Conservation (phyloP, 2,797 vertebrate genomes). For the Mus minutoides region DNA sequence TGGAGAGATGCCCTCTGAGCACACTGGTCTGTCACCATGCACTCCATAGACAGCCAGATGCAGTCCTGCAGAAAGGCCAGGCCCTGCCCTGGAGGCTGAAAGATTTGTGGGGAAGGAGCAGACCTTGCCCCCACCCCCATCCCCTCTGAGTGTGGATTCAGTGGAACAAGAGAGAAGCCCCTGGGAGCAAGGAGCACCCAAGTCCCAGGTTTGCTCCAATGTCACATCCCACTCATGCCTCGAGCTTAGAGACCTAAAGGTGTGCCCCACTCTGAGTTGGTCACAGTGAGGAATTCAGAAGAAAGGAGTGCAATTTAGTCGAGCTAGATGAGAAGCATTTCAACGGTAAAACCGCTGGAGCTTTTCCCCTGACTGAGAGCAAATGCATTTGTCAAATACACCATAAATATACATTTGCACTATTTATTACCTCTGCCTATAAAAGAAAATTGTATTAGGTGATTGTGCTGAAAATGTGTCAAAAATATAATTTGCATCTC, state of each 20-base stretch:
- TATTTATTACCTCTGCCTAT: slow-evolving; percentile 85
- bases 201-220: neutral
- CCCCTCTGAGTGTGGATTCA: neutral
- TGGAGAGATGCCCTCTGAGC: neutral
- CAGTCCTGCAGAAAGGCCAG: neutral
- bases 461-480: slow-evolving; percentile 85
- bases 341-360: slow-evolving; percentile 67
- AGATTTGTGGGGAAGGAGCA: neutral
- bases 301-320: slow-evolving; percentile 64
- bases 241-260: slow-evolving; percentile 23
- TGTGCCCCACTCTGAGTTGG: neutral
- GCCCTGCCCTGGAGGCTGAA: neutral
- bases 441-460: slow-evolving; percentile 85
- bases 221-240: neutral
- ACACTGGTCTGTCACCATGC: neutral
- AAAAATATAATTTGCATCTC: slow-evolving; percentile 85
- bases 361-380: slow-evolving; percentile 77
- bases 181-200: neutral
- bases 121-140: neutral
- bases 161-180: neutral
- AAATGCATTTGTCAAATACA: slow-evolving; percentile 81
- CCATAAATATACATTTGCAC: slow-evolving; percentile 84
- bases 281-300: slow-evolving; percentile 56
- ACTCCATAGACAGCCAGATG: neutral
- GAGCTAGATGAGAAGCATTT: slow-evolving; percentile 68